A percentile compares a stretch with the other conserved stretches of the same genome.
phyloP scores from a whole-genome alignment of 2,113 vertebrate genomes.

The Zeus faber region DNA sequence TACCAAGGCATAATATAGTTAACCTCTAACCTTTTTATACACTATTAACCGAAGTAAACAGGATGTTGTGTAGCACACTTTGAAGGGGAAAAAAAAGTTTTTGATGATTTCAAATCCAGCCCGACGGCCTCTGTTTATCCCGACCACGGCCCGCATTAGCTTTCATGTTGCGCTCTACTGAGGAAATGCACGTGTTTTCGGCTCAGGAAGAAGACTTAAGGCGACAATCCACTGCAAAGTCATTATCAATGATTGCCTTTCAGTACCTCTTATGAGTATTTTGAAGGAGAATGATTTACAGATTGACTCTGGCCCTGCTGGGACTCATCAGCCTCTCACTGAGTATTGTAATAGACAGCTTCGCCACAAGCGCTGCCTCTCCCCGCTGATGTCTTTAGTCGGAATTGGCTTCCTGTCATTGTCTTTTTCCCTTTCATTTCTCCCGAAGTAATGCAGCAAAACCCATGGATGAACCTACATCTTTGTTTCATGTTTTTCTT shows the following conservation, averaged over 20 bases:
- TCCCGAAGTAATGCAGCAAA: conserved; percentile 30
- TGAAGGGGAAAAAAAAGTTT: not conserved
- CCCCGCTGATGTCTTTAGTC: conserved; percentile 20
- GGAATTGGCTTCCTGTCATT: conserved; percentile 43
- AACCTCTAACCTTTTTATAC: too few relatives aligned
- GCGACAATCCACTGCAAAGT: conserved; percentile 40
- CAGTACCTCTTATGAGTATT: conserved; percentile 48
- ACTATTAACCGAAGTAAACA: too few relatives aligned
- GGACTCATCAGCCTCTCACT: conserved; percentile 51
- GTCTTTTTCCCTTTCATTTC: conserved; percentile 30
- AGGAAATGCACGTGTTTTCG: too few relatives aligned
- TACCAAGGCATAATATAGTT: too few relatives aligned
- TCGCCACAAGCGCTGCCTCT: conserved; percentile 23
- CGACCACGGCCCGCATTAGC: not conserved
- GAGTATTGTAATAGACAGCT: conserved; percentile 43
- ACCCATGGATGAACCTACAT: conserved; percentile 15
- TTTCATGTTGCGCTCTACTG: conserved; percentile 30
- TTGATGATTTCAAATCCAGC: conserved; percentile 1
- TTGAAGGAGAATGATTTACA: conserved; percentile 45
- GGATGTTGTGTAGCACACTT: not conserved
- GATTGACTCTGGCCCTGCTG: conserved; percentile 45
- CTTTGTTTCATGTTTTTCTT: too few relatives aligned
- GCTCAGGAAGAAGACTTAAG: conserved; percentile 36
- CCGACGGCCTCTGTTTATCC: conserved; percentile 29
- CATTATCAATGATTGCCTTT: conserved; percentile 60